Evolutionary conservation across 2,797 vertebrate genomes (phyloP).

Genomic region (Siniperca undulata): DNA sequence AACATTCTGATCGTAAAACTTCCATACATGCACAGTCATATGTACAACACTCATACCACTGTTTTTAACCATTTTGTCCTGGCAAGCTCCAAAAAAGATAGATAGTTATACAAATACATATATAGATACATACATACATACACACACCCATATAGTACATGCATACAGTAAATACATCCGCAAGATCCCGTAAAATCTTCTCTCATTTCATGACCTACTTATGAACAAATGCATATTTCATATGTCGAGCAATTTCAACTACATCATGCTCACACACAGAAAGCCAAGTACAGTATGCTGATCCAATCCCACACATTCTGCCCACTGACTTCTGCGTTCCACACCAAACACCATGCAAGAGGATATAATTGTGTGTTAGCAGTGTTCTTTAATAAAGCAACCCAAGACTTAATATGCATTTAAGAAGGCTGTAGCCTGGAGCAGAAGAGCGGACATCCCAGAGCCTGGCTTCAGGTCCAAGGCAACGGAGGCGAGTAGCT

Average conservation of each 20-base stretch:
- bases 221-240: constrained; percentile 62
- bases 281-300: constrained; percentile 61
- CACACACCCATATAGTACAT: neutral
- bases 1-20: neutral
- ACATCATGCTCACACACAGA: constrained; percentile 48
- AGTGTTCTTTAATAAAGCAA: constrained; percentile 51
- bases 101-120: neutral
- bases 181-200: constrained; percentile 6
- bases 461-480: constrained; percentile 49
- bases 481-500: constrained; percentile 43
- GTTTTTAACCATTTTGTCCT: constrained; percentile 10
- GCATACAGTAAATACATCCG: constrained; percentile 23
- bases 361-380: constrained; percentile 47
- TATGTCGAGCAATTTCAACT: constrained; percentile 51
- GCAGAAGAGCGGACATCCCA: constrained; percentile 28
- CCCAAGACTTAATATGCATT: constrained; percentile 54
- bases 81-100: neutral
- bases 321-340: constrained; percentile 63
- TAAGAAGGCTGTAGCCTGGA: constrained; percentile 45
- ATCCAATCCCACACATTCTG: constrained; percentile 73
- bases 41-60: neutral
- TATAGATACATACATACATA: neutral
- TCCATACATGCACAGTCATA: neutral
- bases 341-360: constrained; percentile 44
- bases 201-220: constrained; percentile 65